Evolutionary conservation across 92 coral and sea anemone species (phyloP).

Genomic region (Zoanthus gigantus): DNA sequence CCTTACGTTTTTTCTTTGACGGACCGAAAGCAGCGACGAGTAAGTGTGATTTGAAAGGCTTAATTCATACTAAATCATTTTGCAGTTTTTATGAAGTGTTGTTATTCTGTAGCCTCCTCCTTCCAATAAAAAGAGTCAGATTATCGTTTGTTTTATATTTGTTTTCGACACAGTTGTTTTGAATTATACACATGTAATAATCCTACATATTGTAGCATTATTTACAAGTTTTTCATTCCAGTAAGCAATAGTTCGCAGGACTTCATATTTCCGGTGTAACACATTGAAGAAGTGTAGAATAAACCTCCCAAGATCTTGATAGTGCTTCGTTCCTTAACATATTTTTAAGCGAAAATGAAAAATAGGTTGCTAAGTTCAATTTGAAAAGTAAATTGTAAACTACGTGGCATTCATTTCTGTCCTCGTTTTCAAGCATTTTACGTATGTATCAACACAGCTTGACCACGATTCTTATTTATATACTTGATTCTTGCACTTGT

Average conservation of each 20-base stretch:
- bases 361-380: too few species aligned
- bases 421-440: too few species aligned
- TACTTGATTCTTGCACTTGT: conserved; percentile 11
- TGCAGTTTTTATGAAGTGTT: conserved; percentile 15
- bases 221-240: neutral
- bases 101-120: conserved; percentile 5
- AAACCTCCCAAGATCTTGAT: neutral
- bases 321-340: neutral
- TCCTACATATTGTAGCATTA: neutral
- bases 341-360: neutral
- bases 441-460: too few species aligned
- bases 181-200: neutral
- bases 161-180: neutral
- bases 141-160: neutral
- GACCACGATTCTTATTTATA: neutral
- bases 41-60: conserved; percentile 31
- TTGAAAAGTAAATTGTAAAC: too few species aligned
- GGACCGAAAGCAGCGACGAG: conserved; percentile 49
- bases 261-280: neutral
- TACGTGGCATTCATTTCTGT: too few species aligned
- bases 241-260: neutral
- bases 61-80: neutral
- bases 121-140: conserved; percentile 10
- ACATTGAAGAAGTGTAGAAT: neutral
- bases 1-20: conserved; percentile 26